phyloP scores from a whole-genome alignment of 1,140 invertebrate species.

The Mylabris phalerata region DNA sequence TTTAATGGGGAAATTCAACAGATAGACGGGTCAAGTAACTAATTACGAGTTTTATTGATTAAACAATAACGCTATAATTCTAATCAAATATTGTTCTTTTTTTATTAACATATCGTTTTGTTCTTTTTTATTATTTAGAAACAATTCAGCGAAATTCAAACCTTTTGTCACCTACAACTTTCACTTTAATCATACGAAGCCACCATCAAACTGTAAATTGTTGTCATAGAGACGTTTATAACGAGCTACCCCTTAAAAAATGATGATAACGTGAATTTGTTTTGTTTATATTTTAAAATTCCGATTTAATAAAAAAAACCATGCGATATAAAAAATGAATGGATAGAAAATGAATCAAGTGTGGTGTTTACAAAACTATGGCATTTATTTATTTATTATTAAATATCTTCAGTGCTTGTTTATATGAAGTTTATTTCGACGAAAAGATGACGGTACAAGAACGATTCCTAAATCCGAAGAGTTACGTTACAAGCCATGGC shows the following conservation, averaged over 20 bases:
- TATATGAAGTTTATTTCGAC: neutral
- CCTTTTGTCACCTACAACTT: neutral
- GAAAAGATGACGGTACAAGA: slow-evolving; percentile 1
- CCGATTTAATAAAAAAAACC: neutral
- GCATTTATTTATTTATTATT: slow-evolving; percentile 1
- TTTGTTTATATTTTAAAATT: slow-evolving; percentile 3
- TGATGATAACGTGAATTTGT: neutral
- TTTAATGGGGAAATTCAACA: no score
- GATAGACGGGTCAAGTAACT: no score
- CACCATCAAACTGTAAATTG: neutral
- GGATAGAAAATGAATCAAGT: neutral
- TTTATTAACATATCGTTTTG: no score
- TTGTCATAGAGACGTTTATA: slow-evolving; percentile 14
- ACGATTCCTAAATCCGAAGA: neutral
- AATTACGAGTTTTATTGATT: no score
- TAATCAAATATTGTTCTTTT: no score
- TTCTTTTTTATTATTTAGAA: no score
- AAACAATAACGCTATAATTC: no score
- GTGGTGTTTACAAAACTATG: neutral
- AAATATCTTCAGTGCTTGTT: slow-evolving; percentile 1
- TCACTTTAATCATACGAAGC: neutral
- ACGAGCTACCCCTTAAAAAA: neutral
- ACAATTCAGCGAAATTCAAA: no score
- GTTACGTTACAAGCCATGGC: neutral
- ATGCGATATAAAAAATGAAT: neutral